Percentiles rank a stretch among this genome's conserved stretches.
These are phyloP conservation scores for Tinea pellionella DNA, from an alignment of 2,888 invertebrate genomes.

Conservation along the genomic window DNA sequence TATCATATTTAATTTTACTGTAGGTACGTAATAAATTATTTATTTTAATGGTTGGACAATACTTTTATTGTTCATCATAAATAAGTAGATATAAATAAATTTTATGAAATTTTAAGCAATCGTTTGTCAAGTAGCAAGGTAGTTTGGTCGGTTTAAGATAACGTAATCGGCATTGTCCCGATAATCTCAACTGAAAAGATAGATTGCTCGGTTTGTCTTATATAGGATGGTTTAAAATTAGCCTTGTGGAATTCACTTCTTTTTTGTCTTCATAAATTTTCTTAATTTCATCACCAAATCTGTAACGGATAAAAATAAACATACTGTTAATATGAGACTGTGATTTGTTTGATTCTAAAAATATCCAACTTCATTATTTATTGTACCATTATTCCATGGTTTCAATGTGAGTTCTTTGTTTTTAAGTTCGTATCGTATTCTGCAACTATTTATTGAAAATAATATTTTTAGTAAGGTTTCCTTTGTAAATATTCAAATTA, in stretches of 20 bases:
- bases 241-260: neutral
- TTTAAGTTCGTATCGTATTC: neutral
- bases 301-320: neutral
- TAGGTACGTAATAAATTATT: no score
- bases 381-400: neutral
- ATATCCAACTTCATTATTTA: neutral
- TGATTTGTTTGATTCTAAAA: slow-evolving; percentile 3
- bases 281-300: neutral
- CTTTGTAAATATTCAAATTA: neutral
- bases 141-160: neutral
- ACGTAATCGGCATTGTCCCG: neutral
- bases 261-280: neutral
- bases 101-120: neutral
- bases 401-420: neutral
- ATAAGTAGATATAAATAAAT: no score
- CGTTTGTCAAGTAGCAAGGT: neutral
- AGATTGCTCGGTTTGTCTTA: neutral
- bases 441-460: neutral
- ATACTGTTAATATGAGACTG: neutral
- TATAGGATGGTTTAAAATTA: neutral
- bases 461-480: neutral
- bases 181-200: neutral
- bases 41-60: no score
- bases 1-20: no score
- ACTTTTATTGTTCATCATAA: no score